phyloP scores from a whole-genome alignment of 2,888 invertebrate genomes.

The Andrena bicolor region DNA sequence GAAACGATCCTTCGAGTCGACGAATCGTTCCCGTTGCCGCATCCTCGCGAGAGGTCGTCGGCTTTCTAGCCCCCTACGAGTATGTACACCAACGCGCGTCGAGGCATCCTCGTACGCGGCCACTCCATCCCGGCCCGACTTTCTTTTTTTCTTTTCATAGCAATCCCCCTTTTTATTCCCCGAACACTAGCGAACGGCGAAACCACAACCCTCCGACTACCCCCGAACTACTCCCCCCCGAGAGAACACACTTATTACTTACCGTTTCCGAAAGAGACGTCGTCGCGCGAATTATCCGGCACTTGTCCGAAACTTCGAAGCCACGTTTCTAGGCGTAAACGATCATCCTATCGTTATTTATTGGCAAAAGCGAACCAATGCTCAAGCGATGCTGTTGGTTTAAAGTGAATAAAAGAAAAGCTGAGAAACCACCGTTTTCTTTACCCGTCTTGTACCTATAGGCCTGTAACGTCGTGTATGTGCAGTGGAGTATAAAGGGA shows the following conservation, averaged over 20 bases:
- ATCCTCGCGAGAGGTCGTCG: slow-evolving; percentile 1
- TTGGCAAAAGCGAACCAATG: slow-evolving; percentile 76
- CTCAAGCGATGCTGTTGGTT: slow-evolving; percentile 78
- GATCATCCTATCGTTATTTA: slow-evolving; percentile 67
- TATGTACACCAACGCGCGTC: slow-evolving; percentile 13
- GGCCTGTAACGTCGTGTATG: slow-evolving; percentile 70
- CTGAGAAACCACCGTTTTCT: slow-evolving; percentile 71
- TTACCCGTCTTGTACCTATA: slow-evolving; percentile 70
- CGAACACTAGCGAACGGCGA: background rate
- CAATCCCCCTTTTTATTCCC: background rate
- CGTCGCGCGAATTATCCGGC: slow-evolving; percentile 9
- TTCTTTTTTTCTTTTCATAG: background rate
- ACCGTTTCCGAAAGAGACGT: slow-evolving; percentile 21
- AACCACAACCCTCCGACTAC: background rate
- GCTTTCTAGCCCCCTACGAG: slow-evolving; percentile 11
- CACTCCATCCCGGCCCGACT: background rate
- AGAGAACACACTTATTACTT: background rate
- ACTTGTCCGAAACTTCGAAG: slow-evolving; percentile 20
- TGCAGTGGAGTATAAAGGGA: slow-evolving; percentile 69
- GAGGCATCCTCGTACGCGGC: slow-evolving; percentile 9
- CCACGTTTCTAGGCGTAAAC: slow-evolving; percentile 48
- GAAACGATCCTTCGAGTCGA: background rate
- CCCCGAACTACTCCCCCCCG: background rate
- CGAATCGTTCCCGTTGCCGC: background rate
- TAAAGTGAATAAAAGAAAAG: slow-evolving; percentile 74